A percentile compares a stretch with the other conserved stretches of the same genome.
These are phyloP conservation scores for Falco columbarius DNA, from an alignment of 2,797 vertebrate species.

Conservation along the genomic window DNA sequence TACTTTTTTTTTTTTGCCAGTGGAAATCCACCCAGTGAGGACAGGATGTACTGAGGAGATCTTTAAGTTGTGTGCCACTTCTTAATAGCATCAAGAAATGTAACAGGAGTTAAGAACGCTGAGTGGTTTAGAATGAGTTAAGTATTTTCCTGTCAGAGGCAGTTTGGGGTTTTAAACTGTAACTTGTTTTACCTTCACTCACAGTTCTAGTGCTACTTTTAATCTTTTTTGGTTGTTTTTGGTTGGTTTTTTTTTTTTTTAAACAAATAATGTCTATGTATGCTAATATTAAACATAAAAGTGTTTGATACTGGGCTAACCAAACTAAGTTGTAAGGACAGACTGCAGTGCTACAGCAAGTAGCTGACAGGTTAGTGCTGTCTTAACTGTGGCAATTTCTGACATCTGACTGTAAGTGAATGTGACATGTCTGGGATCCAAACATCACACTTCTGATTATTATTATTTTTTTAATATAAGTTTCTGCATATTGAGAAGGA, in stretches of 20 bases:
- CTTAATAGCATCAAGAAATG: neutral
- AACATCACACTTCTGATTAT: too few species aligned
- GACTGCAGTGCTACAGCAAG: neutral
- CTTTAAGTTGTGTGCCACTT: neutral
- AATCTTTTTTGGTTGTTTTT: neutral
- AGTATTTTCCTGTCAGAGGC: neutral
- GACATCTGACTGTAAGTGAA: neutral
- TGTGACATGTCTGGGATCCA: neutral
- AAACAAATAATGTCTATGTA: neutral
- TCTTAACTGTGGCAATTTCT: neutral
- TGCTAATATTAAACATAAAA: neutral
- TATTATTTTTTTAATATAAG: neutral
- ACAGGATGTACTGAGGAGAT: neutral
- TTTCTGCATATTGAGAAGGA: neutral
- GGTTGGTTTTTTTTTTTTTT: neutral
- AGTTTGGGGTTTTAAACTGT: neutral
- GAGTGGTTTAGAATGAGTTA: neutral
- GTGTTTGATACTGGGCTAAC: neutral
- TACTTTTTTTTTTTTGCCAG: neutral
- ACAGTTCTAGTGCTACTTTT: neutral
- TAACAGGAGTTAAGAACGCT: neutral
- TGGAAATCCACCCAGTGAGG: neutral
- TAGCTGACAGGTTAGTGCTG: neutral
- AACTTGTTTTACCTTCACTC: neutral
- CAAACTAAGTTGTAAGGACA: neutral